Evolutionary conservation across 2,888 invertebrate genomes (phyloP).

Genomic region (Hofmannophila pseudospretella): DNA sequence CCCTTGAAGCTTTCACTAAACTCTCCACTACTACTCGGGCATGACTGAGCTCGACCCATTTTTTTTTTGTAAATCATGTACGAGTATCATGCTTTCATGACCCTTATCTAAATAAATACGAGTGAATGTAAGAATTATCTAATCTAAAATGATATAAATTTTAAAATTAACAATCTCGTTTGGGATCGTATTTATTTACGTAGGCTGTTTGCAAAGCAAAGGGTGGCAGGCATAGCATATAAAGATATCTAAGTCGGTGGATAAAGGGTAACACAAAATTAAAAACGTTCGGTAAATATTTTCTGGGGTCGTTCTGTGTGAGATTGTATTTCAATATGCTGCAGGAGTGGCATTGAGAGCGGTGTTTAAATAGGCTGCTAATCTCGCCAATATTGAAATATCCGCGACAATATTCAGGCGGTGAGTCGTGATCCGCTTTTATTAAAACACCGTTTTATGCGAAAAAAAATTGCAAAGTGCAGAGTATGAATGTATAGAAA

Average conservation of each 20-base stretch:
- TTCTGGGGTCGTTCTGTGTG: constrained; percentile 56
- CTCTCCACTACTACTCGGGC: too few relatives aligned
- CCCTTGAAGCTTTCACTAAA: too few relatives aligned
- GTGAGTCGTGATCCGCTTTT: constrained; percentile 68
- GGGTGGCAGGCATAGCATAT: too few relatives aligned
- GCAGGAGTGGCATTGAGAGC: constrained; percentile 55
- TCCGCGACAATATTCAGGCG: constrained; percentile 72
- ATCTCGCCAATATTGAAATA: constrained; percentile 77
- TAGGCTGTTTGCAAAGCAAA: too few relatives aligned
- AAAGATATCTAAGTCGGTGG: neutral
- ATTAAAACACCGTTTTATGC: constrained; percentile 69
- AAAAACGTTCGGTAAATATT: constrained; percentile 69
- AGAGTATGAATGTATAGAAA: too few relatives aligned
- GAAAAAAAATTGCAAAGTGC: constrained; percentile 14
- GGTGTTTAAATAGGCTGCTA: constrained; percentile 75
- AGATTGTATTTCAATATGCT: constrained; percentile 71
- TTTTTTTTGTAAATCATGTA: too few relatives aligned
- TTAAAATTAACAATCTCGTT: neutral
- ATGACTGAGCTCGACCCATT: too few relatives aligned
- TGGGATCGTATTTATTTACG: neutral
- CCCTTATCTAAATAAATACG: too few relatives aligned
- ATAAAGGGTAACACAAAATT: constrained; percentile 35
- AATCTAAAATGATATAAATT: too few relatives aligned
- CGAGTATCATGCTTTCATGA: too few relatives aligned
- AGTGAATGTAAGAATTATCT: too few relatives aligned